Evolutionary conservation across 2,797 vertebrate genomes (phyloP).

Genomic region (Columba guinea): DNA sequence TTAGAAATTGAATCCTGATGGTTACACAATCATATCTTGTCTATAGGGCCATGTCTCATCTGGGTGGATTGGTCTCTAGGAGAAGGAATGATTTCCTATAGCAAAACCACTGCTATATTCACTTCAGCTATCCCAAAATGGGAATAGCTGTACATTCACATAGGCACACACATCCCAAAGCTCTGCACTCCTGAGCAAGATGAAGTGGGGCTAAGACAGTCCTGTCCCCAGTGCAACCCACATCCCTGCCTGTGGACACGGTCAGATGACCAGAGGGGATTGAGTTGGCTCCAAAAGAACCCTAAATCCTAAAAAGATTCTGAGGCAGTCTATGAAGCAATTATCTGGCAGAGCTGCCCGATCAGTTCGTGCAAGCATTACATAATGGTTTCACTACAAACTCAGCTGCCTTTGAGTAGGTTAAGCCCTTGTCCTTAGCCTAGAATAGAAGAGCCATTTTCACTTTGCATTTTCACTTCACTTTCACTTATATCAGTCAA

Average conservation of each 20-base stretch:
- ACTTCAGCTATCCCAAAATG: not conserved
- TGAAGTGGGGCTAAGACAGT: not conserved
- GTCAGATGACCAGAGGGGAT: not conserved
- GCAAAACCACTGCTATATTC: not conserved
- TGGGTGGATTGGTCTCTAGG: not conserved
- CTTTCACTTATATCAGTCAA: not conserved
- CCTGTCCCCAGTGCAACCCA: not conserved
- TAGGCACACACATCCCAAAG: not conserved
- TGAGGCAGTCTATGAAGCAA: not conserved
- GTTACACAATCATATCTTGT: not conserved
- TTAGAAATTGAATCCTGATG: not conserved
- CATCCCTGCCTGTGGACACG: rapidly evolving
- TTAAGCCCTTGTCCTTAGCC: not conserved
- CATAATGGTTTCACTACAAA: not conserved
- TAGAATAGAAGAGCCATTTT: not conserved
- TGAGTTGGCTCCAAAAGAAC: not conserved
- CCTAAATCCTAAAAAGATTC: not conserved
- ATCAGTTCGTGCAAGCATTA: not conserved
- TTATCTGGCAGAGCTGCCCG: not conserved
- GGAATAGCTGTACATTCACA: not conserved
- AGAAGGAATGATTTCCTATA: not conserved
- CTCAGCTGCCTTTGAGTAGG: rapidly evolving
- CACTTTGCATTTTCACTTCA: not conserved
- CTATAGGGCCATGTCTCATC: not conserved
- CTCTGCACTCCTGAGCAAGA: not conserved